Conservation (phyloP, 2,888 invertebrate species). For the Lasioglossum pauxillum region DNA sequence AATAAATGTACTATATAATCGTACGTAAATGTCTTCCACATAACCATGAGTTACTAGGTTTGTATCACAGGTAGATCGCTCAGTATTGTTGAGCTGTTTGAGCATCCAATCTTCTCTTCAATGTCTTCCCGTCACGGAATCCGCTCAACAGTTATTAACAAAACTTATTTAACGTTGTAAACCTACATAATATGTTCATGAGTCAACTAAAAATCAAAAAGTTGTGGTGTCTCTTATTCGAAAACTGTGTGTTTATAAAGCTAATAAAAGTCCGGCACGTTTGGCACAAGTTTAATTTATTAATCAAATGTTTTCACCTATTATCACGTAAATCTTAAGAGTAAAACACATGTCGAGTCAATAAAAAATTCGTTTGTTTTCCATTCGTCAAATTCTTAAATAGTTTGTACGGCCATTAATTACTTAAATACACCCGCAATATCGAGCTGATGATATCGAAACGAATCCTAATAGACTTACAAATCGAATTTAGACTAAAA, state of each 20-base stretch:
- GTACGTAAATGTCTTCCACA: background rate
- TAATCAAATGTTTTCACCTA: conserved; percentile 31
- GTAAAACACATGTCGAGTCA: conserved; percentile 14
- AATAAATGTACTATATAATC: conserved; percentile 7
- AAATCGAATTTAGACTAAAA: conserved; percentile 40
- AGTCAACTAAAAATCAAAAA: conserved; percentile 1
- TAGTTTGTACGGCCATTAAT: conserved; percentile 37
- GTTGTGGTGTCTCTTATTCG: background rate
- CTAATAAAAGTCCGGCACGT: background rate
- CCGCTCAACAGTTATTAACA: background rate
- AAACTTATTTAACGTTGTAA: conserved; percentile 11
- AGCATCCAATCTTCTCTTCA: background rate
- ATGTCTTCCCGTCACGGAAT: background rate
- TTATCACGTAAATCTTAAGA: conserved; percentile 17
- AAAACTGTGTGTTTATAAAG: background rate
- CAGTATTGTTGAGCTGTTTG: conserved; percentile 7
- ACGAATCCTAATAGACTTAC: conserved; percentile 1
- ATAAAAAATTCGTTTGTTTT: conserved; percentile 12
- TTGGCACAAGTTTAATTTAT: conserved; percentile 18
- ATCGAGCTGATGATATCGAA: background rate
- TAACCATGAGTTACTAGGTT: conserved; percentile 25
- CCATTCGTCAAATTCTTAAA: conserved; percentile 21
- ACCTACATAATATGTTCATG: conserved; percentile 2
- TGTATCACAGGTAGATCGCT: conserved; percentile 26
- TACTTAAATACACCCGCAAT: conserved; percentile 26